Conservation (phyloP, 2,797 vertebrate species). For the Aplochiton taeniatus region DNA sequence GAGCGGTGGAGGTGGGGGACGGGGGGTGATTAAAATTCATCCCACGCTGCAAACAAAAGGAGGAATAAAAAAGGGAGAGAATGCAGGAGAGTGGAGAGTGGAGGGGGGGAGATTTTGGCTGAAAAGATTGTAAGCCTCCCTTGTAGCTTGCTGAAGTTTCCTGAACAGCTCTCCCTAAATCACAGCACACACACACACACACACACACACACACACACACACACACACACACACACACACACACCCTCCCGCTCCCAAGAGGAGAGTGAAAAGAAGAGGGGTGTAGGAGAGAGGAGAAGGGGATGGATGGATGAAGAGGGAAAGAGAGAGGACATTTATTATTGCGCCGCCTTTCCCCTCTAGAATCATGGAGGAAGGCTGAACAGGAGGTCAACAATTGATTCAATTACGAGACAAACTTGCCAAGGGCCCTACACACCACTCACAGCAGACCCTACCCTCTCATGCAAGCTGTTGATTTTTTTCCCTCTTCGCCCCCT, state of each 20-base stretch:
- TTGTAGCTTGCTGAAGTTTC: slow-evolving; percentile 56
- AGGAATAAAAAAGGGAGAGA: slow-evolving; percentile 73
- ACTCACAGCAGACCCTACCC: slow-evolving; percentile 59
- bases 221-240: too few species aligned
- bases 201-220: too few species aligned
- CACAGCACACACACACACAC: too few species aligned
- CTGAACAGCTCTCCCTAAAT: slow-evolving; percentile 63
- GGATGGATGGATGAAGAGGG: slow-evolving; percentile 28
- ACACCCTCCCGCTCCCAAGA: too few species aligned
- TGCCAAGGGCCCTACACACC: slow-evolving; percentile 66
- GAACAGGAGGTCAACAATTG: slow-evolving; percentile 79
- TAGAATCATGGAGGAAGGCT: slow-evolving; percentile 62
- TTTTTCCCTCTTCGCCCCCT: slow-evolving; percentile 24
- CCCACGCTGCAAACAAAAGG: slow-evolving; percentile 81
- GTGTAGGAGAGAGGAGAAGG: slow-evolving; percentile 47
- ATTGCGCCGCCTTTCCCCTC: slow-evolving; percentile 66
- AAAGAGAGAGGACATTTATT: slow-evolving; percentile 66
- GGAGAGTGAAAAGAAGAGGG: slow-evolving; percentile 41
- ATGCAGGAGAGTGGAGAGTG: slow-evolving; percentile 53
- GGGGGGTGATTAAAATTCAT: slow-evolving; percentile 81
- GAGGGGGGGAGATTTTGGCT: slow-evolving; percentile 58
- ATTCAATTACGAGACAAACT: slow-evolving; percentile 82
- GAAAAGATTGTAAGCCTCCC: slow-evolving; percentile 75
- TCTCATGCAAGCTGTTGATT: slow-evolving; percentile 62
- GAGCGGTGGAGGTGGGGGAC: slow-evolving; percentile 51